Conservation (phyloP, 2,113 vertebrate genomes). For the Orthochromis malagaraziensis region DNA sequence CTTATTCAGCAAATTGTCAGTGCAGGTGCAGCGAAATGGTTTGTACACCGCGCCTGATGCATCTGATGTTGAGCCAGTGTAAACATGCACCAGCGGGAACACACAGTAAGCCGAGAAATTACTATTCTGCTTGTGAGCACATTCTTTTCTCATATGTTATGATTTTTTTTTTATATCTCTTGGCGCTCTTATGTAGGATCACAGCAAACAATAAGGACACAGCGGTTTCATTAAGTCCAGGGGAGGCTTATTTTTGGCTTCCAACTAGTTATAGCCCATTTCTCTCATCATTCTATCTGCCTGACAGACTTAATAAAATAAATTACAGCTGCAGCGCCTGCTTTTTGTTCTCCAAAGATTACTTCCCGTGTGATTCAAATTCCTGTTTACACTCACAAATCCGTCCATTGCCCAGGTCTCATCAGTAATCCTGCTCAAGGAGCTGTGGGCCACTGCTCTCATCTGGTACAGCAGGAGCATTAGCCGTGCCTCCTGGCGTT, state of each 20-base stretch:
- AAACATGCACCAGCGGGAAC: not conserved
- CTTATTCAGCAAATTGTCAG: constrained; percentile 14
- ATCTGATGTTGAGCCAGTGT: not conserved
- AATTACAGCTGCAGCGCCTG: not conserved
- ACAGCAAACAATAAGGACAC: not conserved
- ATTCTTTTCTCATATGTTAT: not conserved
- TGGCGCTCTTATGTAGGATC: not conserved
- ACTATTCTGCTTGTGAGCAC: not conserved
- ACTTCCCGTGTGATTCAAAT: not conserved
- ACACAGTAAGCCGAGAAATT: constrained; percentile 2
- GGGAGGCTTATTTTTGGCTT: not conserved
- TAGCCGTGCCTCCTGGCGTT: constrained; percentile 90
- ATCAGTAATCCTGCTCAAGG: constrained; percentile 83
- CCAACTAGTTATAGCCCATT: not conserved
- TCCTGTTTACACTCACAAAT: constrained; percentile 83
- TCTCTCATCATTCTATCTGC: not conserved
- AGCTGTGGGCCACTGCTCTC: constrained; percentile 82
- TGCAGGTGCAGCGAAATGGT: not conserved
- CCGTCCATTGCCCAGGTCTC: constrained; percentile 98
- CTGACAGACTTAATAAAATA: not conserved
- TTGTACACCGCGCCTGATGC: not conserved
- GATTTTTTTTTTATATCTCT: not conserved
- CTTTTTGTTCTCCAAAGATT: not conserved
- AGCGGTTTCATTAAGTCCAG: not conserved
- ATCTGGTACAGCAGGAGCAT: constrained; percentile 87